A percentile compares a stretch with the other conserved stretches of the same genome.
phyloP scores from a whole-genome alignment of 2,888 invertebrate species.

The Philereme transversata region DNA sequence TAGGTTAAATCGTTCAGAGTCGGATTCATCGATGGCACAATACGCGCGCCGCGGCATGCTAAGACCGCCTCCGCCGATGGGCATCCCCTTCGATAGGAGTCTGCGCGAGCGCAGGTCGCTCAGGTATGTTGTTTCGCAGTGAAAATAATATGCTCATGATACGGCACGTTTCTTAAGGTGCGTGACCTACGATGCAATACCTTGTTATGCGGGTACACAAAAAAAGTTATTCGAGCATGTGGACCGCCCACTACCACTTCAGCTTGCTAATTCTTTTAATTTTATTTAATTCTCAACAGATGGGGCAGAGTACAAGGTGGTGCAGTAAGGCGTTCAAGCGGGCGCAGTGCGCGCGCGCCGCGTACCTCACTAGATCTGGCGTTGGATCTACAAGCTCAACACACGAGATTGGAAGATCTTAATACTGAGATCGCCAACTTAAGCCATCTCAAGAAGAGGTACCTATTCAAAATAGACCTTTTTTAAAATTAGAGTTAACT shows the following conservation, averaged over 20 bases:
- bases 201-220: too few relatives aligned
- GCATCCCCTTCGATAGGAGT: conserved; percentile 95
- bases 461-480: neutral
- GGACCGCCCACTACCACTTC: neutral
- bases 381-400: conserved; percentile 96
- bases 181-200: too few relatives aligned
- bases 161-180: too few relatives aligned
- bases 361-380: conserved; percentile 96
- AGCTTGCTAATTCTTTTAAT: neutral
- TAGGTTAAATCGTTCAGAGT: conserved; percentile 96
- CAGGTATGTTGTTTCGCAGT: conserved; percentile 71
- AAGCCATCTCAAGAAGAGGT: conserved; percentile 89
- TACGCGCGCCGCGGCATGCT: conserved; percentile 82
- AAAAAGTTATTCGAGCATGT: too few relatives aligned
- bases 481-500: too few relatives aligned
- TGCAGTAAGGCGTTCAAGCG: conserved; percentile 35
- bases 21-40: conserved; percentile 97
- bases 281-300: conserved; percentile 43
- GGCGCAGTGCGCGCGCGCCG: conserved; percentile 66
- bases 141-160: neutral
- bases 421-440: conserved; percentile 93
- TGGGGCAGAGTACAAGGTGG: conserved; percentile 59
- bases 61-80: conserved; percentile 64
- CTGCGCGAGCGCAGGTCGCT: conserved; percentile 95
- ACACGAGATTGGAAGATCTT: conserved; percentile 91